These are phyloP conservation scores for Myotis pilosus DNA, from an alignment of 2,797 vertebrate genomes.

Conservation along the genomic window DNA sequence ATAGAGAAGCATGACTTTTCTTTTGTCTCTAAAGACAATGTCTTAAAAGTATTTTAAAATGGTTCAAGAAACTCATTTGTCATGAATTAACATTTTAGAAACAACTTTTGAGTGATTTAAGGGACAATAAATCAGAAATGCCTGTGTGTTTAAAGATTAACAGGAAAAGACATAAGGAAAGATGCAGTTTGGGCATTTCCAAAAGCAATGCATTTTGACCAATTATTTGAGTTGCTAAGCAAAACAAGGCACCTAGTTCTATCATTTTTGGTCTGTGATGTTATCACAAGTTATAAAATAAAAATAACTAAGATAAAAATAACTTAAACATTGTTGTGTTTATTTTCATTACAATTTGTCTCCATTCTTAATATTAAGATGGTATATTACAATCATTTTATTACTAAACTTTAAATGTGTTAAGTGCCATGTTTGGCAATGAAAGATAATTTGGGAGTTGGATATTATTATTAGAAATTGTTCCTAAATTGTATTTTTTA, in stretches of 20 bases:
- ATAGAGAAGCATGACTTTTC: neutral
- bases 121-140: neutral
- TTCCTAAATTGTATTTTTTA: neutral
- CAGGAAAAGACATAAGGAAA: neutral
- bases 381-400: neutral
- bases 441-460: neutral
- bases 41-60: constrained; percentile 47
- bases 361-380: neutral
- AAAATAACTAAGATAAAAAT: neutral
- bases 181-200: neutral
- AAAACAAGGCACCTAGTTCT: neutral
- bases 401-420: neutral
- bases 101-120: neutral
- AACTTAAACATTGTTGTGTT: neutral
- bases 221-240: neutral
- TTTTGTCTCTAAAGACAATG: neutral
- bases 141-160: neutral
- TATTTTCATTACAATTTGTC: neutral
- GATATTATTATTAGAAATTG: neutral
- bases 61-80: neutral
- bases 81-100: constrained; percentile 29
- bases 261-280: neutral
- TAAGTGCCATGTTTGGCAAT: neutral
- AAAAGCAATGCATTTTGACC: neutral
- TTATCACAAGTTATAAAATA: neutral